Base-by-base conservation (phyloP, 2,797 vertebrate genomes). In the Phaenicophaeus curvirostris region DNA sequence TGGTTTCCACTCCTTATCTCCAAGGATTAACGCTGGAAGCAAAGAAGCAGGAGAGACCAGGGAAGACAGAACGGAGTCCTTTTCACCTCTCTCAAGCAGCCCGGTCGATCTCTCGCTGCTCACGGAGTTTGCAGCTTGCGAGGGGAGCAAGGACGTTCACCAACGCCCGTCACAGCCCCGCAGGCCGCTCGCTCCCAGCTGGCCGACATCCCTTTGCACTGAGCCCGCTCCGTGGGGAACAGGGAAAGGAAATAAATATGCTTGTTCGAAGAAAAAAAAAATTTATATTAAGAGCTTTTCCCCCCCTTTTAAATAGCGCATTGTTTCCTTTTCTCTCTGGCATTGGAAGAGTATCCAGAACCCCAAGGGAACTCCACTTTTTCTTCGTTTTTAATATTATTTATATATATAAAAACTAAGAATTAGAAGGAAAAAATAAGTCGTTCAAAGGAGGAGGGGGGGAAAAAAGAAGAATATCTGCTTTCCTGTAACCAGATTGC, bases 211-310 rank as follows among this genome's bases (percentile, higher is more conserved):
- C 50, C 67, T 71, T 55, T 63, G 51, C 74, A 44, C 61, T 53
- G 66, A 71, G 53, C 65, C 27, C 17, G 1, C 37, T 58, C 37
- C 28, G 9, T 4, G 11, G 51, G 51, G 55, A 27, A 75, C 76
- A 44, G 59, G 88, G 86, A 67, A 90, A 92, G 87, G 89, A 93
- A 96, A 96, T 95, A 96, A 97, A 96, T 92, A 96, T 30, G 53
- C 63, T 91, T 87, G 81, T 85, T 83, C 50, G 44, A 88, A 87
- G 39, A 58, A n/a, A 78, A 90, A 71, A 82, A 72, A 66, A 54
- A 74, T n/a, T 93, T 94, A 94, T 89, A 95, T 94, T 89, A 91
- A 87, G 41, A 94, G 85, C 81, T 76, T 76, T 63, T n/a, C 24
- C 72, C 74, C 78, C 63, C 51, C 28, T 39, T 77, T 90, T 86